Conservation (phyloP, 2,888 invertebrate genomes). For the Andrena marginata region DNA sequence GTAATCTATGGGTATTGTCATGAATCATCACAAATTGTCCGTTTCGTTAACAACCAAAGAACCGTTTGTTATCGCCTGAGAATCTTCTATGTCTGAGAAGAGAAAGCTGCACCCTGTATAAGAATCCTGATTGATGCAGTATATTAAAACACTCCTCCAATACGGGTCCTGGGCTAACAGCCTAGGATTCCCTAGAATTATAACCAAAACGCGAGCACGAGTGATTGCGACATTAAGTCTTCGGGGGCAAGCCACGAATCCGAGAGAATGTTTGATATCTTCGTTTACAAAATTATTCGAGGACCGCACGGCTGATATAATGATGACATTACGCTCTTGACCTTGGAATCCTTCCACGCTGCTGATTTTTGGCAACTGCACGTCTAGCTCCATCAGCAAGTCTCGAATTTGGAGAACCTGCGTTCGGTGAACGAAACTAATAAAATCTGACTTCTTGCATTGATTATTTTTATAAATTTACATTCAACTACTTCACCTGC, state of each 20-base stretch:
- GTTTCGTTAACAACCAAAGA: background rate
- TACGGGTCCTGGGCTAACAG: constrained; percentile 88
- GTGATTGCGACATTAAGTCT: constrained; percentile 96
- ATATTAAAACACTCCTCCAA: constrained; percentile 89
- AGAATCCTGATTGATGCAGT: constrained; percentile 88
- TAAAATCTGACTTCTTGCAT: constrained; percentile 27
- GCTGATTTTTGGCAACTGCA: constrained; percentile 89
- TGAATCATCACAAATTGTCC: constrained; percentile 6
- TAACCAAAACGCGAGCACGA: constrained; percentile 91
- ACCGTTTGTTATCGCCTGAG: background rate
- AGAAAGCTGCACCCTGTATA: constrained; percentile 90
- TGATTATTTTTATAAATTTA: background rate
- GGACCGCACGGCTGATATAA: constrained; percentile 90
- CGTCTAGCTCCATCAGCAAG: constrained; percentile 86
- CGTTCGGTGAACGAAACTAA: constrained; percentile 24
- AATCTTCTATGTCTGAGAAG: constrained; percentile 42
- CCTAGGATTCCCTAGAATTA: constrained; percentile 94
- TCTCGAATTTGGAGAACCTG: constrained; percentile 88
- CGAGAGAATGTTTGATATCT: constrained; percentile 87
- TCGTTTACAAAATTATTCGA: constrained; percentile 82
- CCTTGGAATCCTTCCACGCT: constrained; percentile 96
- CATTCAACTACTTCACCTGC: constrained; percentile 86
- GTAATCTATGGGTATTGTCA: background rate
- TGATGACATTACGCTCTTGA: constrained; percentile 91
- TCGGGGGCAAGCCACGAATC: constrained; percentile 91